Evolutionary conservation across 2,113 vertebrate genomes (phyloP).

Genomic region (Chroicocephalus ridibundus): DNA sequence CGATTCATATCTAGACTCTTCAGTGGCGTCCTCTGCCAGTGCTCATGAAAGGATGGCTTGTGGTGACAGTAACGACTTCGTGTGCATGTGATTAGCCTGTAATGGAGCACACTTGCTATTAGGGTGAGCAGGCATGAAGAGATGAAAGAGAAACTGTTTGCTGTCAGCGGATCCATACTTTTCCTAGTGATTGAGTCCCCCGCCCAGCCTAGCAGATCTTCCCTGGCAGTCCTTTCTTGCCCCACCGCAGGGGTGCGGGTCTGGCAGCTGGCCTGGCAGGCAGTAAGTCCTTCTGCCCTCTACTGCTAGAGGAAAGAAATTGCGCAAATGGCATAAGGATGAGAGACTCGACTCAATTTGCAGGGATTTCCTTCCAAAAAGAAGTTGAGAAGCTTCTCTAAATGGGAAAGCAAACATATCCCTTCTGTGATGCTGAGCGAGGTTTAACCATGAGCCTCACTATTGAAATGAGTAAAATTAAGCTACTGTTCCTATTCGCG

Average conservation of each 20-base stretch:
- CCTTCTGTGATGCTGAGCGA: not conserved
- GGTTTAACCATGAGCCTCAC: not conserved
- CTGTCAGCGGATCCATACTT: not conserved
- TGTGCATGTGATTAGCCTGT: not conserved
- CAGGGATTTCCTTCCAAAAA: not conserved
- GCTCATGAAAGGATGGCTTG: not conserved
- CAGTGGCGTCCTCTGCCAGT: not conserved
- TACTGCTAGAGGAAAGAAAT: not conserved
- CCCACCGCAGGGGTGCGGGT: accelerated
- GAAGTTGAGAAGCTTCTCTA: not conserved
- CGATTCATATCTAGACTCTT: not conserved
- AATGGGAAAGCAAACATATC: not conserved
- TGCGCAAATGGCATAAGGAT: not conserved
- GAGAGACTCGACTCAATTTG: not conserved
- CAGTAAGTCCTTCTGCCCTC: not conserved
- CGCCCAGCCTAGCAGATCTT: not conserved
- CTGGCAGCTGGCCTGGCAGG: not conserved
- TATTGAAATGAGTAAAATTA: constrained; percentile 14
- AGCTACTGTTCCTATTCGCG: not conserved
- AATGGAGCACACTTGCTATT: not conserved
- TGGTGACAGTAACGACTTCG: not conserved
- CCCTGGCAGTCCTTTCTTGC: not conserved
- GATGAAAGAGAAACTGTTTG: not conserved
- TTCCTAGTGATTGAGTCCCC: not conserved
- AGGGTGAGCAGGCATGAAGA: not conserved